These are phyloP conservation scores for Melierax canorus DNA, from an alignment of 2,113 vertebrate species.

Conservation along the genomic window DNA sequence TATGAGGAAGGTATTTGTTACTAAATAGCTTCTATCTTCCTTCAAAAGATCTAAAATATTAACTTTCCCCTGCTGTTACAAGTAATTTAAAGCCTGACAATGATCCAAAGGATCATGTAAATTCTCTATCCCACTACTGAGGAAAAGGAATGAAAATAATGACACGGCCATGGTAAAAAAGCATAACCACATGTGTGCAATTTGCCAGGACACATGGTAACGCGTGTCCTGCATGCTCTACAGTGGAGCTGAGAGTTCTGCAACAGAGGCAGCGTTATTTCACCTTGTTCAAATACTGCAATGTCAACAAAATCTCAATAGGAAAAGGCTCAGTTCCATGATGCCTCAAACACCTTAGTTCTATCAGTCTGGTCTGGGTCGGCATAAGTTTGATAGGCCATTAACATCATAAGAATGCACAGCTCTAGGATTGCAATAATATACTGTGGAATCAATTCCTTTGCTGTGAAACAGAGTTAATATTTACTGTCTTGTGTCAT, in stretches of 20 bases:
- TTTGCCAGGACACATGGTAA: not conserved
- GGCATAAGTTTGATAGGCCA: not conserved
- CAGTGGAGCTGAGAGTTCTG: not conserved
- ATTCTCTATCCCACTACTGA: not conserved
- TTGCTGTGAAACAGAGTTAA: not conserved
- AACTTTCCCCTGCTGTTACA: not conserved
- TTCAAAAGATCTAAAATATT: not conserved
- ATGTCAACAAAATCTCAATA: not conserved
- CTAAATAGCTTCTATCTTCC: not conserved
- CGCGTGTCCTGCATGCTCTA: accelerated
- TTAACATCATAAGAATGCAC: not conserved
- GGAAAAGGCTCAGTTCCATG: not conserved
- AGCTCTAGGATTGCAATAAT: not conserved
- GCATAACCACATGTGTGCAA: not conserved
- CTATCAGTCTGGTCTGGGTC: not conserved
- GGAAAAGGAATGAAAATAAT: not conserved
- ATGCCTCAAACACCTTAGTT: not conserved
- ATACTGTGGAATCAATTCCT: not conserved
- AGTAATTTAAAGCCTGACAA: not conserved
- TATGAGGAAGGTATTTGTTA: not conserved
- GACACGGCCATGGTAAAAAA: not conserved
- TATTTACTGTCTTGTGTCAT: not conserved
- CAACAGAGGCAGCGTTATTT: accelerated
- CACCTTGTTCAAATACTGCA: not conserved
- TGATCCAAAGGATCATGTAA: not conserved